Conservation (phyloP, 2,797 vertebrate species). For the Chelidonichthys spinosus region DNA sequence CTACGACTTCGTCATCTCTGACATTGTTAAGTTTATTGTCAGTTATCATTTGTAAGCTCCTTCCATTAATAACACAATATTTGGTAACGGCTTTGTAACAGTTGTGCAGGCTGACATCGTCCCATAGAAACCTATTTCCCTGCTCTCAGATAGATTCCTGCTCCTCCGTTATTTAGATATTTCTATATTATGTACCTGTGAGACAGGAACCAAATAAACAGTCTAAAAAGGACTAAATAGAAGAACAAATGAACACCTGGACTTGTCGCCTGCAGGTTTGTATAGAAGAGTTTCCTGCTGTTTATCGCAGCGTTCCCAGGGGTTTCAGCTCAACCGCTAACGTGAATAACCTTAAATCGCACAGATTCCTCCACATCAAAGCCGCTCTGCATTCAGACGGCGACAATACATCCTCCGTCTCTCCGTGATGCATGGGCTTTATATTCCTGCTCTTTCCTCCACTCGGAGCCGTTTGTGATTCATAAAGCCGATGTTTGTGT, state of each 20-base stretch:
- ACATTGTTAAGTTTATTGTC: too few species aligned
- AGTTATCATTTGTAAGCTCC: too few species aligned
- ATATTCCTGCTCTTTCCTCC: conserved; percentile 45
- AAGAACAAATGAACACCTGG: neutral
- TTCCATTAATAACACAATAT: too few species aligned
- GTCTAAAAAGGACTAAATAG: neutral
- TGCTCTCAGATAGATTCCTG: neutral
- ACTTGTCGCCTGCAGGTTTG: neutral
- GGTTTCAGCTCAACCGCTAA: conserved; percentile 18
- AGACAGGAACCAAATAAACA: neutral
- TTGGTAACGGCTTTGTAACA: neutral
- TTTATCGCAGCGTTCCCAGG: conserved; percentile 5
- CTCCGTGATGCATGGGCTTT: conserved; percentile 58
- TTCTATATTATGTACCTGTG: neutral
- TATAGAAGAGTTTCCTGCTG: neutral
- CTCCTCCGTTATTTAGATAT: neutral
- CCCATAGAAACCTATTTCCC: too few species aligned
- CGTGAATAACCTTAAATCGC: conserved; percentile 45
- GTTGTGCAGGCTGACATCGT: neutral
- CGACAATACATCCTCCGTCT: conserved; percentile 56
- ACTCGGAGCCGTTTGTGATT: conserved; percentile 57
- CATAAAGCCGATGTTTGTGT: conserved; percentile 60
- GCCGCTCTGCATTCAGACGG: conserved; percentile 54
- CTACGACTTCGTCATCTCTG: too few species aligned
- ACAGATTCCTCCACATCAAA: conserved; percentile 58